These are phyloP conservation scores for Rhogogaster chlorosoma DNA, from an alignment of 2,888 invertebrate genomes.

Conservation along the genomic window DNA sequence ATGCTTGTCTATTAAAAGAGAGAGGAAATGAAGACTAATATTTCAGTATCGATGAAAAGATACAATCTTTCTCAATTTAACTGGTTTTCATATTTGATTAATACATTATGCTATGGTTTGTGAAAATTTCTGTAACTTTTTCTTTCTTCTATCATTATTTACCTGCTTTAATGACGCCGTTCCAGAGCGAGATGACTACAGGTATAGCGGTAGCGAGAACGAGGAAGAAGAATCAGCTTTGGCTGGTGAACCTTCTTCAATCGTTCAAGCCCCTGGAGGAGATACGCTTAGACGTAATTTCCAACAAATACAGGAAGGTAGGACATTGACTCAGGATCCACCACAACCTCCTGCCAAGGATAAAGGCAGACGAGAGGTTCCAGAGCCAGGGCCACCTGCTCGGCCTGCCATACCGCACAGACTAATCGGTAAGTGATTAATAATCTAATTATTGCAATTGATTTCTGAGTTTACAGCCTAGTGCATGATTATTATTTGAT, in stretches of 20 bases:
- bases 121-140: background rate
- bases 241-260: constrained; percentile 97
- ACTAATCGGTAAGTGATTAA: constrained; percentile 82
- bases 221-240: constrained; percentile 96
- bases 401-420: constrained; percentile 94
- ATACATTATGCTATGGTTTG: background rate
- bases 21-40: background rate
- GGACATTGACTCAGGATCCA: constrained; percentile 81
- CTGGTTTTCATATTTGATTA: background rate
- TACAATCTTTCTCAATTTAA: background rate
- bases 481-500: constrained; percentile 5
- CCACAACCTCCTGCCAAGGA: constrained; percentile 68
- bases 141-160: background rate
- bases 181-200: constrained; percentile 79
- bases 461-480: background rate
- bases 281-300: constrained; percentile 98
- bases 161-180: constrained; percentile 4
- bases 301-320: constrained; percentile 96
- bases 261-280: constrained; percentile 94
- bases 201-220: constrained; percentile 97
- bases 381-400: constrained; percentile 93
- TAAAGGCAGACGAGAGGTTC: constrained; percentile 78
- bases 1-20: background rate
- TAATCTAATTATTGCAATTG: background rate
- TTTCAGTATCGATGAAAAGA: too few relatives aligned